These are phyloP conservation scores for Philereme transversata DNA, from an alignment of 2,888 invertebrate species.

Conservation along the genomic window DNA sequence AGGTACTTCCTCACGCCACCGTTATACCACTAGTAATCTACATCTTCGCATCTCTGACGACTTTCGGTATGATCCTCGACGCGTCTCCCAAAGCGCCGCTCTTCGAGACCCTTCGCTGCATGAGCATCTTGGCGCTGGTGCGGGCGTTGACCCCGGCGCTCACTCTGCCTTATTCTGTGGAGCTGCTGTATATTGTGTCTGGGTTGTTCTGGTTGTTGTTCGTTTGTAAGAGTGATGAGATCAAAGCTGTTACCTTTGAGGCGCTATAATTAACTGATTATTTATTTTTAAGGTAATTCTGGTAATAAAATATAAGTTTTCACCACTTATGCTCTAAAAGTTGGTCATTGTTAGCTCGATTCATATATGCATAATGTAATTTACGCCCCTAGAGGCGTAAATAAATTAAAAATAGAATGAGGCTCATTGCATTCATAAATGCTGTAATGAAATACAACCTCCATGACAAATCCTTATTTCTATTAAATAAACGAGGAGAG, in stretches of 20 bases:
- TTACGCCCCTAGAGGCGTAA: too few relatives aligned
- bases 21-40: constrained; percentile 80
- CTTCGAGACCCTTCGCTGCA: constrained; percentile 85
- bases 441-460: too few relatives aligned
- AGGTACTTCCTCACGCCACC: constrained; percentile 80
- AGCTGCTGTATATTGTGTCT: constrained; percentile 77
- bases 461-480: too few relatives aligned
- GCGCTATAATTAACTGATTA: background rate
- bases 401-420: too few relatives aligned
- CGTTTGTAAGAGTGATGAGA: constrained; percentile 73
- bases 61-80: constrained; percentile 87
- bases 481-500: too few relatives aligned
- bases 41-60: constrained; percentile 85
- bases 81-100: constrained; percentile 82
- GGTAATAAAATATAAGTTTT: too few relatives aligned
- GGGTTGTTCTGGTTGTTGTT: constrained; percentile 82
- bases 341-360: too few relatives aligned
- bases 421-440: too few relatives aligned
- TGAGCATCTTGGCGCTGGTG: constrained; percentile 64
- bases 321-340: too few relatives aligned
- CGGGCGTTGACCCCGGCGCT: constrained; percentile 53
- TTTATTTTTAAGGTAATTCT: too few relatives aligned
- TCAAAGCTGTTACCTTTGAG: constrained; percentile 54
- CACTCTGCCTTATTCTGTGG: constrained; percentile 55
- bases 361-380: too few relatives aligned